phyloP scores from a whole-genome alignment of 2,888 invertebrate species.

The Tridacna gigas region DNA sequence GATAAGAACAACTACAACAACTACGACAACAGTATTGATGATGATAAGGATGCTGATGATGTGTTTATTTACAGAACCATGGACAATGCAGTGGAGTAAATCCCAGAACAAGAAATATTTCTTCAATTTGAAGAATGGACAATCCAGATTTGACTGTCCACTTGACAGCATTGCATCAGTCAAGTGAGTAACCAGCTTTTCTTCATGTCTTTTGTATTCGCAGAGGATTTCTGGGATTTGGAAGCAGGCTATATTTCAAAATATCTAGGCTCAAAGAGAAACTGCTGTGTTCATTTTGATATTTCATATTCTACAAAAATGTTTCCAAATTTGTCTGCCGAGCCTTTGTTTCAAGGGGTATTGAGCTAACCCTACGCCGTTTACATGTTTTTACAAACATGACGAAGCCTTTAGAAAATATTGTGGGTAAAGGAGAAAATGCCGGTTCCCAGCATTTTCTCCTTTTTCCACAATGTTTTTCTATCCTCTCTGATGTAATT shows the following conservation, averaged over 20 bases:
- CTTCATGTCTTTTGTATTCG: too few species aligned
- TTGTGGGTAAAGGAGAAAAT: too few species aligned
- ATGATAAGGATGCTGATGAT: background rate
- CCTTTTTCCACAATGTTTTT: too few species aligned
- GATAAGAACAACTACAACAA: too few species aligned
- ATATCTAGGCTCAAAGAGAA: background rate
- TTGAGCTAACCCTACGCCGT: background rate
- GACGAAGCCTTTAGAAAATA: too few species aligned
- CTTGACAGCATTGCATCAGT: conserved; percentile 83
- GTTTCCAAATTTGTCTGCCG: background rate
- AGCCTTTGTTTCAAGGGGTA: background rate
- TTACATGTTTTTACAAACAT: too few species aligned
- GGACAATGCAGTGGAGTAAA: conserved; percentile 85
- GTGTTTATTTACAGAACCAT: conserved; percentile 84
- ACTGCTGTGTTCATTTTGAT: background rate
- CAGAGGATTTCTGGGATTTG: too few species aligned
- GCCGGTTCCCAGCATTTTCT: too few species aligned
- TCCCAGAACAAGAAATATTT: conserved; percentile 84
- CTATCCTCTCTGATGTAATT: too few species aligned
- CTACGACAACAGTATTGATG: too few species aligned
- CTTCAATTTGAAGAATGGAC: conserved; percentile 81
- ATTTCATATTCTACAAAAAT: background rate
- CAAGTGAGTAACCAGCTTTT: conserved; percentile 69
- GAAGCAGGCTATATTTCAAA: background rate
- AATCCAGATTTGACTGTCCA: conserved; percentile 82